Base-by-base conservation (phyloP, 2,888 invertebrate genomes). In the Drosophila suboccidentalis region DNA sequence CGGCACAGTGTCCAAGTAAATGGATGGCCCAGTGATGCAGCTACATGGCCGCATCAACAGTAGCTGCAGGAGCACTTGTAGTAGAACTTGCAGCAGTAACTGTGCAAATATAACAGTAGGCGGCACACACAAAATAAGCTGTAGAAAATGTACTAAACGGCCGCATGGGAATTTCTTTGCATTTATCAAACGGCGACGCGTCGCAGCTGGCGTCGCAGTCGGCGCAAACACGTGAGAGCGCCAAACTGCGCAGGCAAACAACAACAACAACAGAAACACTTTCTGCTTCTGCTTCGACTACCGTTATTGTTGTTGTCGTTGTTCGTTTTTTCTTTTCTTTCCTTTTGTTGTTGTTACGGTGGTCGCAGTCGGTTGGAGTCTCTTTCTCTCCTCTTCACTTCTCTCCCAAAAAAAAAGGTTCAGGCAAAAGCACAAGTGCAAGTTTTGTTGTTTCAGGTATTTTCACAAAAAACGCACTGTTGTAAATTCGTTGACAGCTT, bases 131-230 rank as follows among this genome's bases (percentile, higher is more conserved):
- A 58, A 74, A 78, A 75, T 68, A 81, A 78, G 53, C 76, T 68
- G 71, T 66, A 77, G 74, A 79, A 82, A 77, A 82, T 80, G 68
- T 73, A 80, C 70, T 70, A 84, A 89, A 83, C 80, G 78, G 87
- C 70, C 87, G 78, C 87, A 78, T 83, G 84, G 89, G 84, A 84
- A 87, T 89, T 76, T 80, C 74, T 87, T 81, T 80, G 68, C 82
- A 86, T 82, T 72, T 86, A 77, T 77, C 87, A 83, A 82, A 78
- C 64, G 67, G 54, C 69, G 46, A 53, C 61, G 65, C 60, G 36
- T 53, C 64, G 68, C 83, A 44, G 71, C 49, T 53, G 60, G 43
- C 65, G 63, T 72, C 79, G 80, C 75, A 75, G 79, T 72, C 72
- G 70, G 82, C 78, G 80, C 74, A 66, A 58, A 77, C 80, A 80